Evolutionary conservation across 1,140 invertebrate species (phyloP).

Genomic region (Sesamia nonagrioides): DNA sequence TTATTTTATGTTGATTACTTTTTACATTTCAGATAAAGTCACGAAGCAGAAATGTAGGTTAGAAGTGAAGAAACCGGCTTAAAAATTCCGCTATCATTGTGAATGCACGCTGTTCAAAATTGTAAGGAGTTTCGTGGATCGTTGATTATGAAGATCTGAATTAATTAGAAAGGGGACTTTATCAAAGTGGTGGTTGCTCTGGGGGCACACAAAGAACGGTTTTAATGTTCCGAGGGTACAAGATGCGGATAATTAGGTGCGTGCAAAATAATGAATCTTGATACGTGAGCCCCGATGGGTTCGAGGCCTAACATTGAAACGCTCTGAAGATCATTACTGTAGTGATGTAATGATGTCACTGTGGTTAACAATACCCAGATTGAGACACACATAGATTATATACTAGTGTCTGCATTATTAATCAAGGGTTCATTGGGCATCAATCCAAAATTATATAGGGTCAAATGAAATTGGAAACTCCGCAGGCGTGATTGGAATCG

Average conservation of each 20-base stretch:
- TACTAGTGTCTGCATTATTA: constrained; percentile 27
- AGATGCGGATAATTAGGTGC: constrained; percentile 26
- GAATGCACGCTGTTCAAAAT: constrained; percentile 14
- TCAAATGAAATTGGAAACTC: not conserved
- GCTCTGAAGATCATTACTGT: constrained; percentile 32
- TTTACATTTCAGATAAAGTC: constrained; percentile 47
- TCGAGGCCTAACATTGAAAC: constrained; percentile 30
- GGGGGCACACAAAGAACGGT: constrained; percentile 13
- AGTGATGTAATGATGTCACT: constrained; percentile 34
- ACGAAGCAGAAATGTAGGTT: constrained; percentile 34
- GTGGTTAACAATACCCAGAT: constrained; percentile 35
- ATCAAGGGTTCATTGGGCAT: constrained; percentile 16
- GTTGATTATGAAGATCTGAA: constrained; percentile 19
- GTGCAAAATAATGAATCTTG: constrained; percentile 15
- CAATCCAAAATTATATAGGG: not conserved
- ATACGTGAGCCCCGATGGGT: not conserved
- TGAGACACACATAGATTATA: constrained; percentile 22
- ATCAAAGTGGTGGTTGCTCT: constrained; percentile 1
- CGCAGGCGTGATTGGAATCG: no score
- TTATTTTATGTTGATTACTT: constrained; percentile 50
- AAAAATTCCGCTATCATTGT: constrained; percentile 7
- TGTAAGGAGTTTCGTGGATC: not conserved
- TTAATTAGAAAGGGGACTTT: constrained; percentile 17
- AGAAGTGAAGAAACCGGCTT: constrained; percentile 15
- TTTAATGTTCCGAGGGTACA: not conserved